These are phyloP conservation scores for Daubentonia madagascariensis DNA, from an alignment of 2,113 vertebrate species.

Conservation along the genomic window DNA sequence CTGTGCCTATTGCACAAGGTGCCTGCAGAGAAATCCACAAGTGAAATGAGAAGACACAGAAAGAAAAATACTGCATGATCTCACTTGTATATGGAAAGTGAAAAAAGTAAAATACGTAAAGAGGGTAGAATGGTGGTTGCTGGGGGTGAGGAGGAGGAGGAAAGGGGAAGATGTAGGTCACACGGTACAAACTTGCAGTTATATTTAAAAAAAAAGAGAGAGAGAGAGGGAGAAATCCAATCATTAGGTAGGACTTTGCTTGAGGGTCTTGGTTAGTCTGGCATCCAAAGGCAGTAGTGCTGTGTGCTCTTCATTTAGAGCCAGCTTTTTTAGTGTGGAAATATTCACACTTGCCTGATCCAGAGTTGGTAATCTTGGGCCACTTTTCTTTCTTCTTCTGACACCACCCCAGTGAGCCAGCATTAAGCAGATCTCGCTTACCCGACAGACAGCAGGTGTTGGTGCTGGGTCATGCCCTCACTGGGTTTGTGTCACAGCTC, in stretches of 20 bases:
- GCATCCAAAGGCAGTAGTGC: neutral
- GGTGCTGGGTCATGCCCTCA: neutral
- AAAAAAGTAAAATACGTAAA: neutral
- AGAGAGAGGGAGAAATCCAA: neutral
- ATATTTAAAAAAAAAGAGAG: too few species aligned
- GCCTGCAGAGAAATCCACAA: neutral
- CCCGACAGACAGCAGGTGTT: too few species aligned
- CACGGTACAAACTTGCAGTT: neutral
- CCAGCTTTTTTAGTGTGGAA: neutral
- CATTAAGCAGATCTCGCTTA: neutral
- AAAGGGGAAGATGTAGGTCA: neutral
- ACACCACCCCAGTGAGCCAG: neutral
- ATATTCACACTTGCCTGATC: neutral
- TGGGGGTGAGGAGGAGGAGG: too few species aligned
- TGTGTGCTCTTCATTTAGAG: neutral
- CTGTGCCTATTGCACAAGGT: neutral
- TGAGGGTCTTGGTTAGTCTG: neutral
- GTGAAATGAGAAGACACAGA: neutral
- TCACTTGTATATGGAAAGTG: neutral
- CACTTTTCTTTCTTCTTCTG: neutral
- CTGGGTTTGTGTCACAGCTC: neutral
- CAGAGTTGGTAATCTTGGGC: too few species aligned
- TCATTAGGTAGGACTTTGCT: neutral
- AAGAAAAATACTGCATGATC: neutral
- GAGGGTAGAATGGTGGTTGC: neutral